Conservation (phyloP, 2,888 invertebrate species). For the Dicranocentrus wangi region DNA sequence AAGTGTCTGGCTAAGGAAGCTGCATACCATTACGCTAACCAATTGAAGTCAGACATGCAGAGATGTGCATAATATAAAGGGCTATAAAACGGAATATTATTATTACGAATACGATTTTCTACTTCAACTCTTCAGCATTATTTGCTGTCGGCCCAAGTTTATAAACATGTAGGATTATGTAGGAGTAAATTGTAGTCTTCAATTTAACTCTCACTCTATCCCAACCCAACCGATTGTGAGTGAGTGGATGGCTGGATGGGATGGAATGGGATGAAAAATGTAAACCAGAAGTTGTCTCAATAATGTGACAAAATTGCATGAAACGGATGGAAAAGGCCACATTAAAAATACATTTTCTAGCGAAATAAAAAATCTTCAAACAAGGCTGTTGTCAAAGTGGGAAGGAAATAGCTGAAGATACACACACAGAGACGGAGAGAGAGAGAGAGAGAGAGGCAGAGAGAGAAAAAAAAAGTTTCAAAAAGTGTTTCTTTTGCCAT, state of each 20-base stretch:
- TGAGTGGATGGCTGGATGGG: neutral
- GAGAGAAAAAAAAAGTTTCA: neutral
- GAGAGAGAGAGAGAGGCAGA: neutral
- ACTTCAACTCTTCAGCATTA: too few relatives aligned
- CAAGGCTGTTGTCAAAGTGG: neutral
- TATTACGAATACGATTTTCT: too few relatives aligned
- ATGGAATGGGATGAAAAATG: too few relatives aligned
- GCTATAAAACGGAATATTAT: too few relatives aligned
- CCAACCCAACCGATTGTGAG: neutral
- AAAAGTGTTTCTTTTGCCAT: neutral
- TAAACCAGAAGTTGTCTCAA: neutral
- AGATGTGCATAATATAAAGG: too few relatives aligned
- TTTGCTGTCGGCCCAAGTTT: too few relatives aligned
- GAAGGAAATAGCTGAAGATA: neutral
- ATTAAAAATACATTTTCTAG: constrained; percentile 20
- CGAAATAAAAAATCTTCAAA: neutral
- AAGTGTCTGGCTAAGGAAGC: too few relatives aligned
- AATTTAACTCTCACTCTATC: too few relatives aligned
- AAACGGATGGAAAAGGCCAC: constrained; percentile 25
- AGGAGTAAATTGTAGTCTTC: too few relatives aligned
- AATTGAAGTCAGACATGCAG: too few relatives aligned
- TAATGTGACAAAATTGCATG: constrained; percentile 24
- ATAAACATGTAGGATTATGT: too few relatives aligned
- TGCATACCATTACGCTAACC: too few relatives aligned
- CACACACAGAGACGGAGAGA: neutral